Conservation (phyloP, 2,797 vertebrate genomes). For the Poeciliopsis presidionis region DNA sequence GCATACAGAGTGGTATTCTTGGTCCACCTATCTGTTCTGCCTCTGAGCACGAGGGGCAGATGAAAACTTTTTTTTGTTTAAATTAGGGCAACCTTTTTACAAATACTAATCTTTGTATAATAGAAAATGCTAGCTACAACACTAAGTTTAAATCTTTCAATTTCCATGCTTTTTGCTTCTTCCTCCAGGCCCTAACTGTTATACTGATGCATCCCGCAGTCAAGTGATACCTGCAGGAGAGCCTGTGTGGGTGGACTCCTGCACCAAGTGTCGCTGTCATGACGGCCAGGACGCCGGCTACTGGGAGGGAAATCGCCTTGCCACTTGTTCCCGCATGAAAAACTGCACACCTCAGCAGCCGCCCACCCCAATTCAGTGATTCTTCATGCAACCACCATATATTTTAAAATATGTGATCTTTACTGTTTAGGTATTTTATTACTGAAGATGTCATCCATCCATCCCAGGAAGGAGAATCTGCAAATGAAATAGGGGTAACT, state of each 20-base stretch:
- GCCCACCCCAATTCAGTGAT: conserved; percentile 59
- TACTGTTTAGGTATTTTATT: conserved; percentile 1
- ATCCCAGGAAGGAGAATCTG: conserved; percentile 4
- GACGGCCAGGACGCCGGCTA: conserved; percentile 86
- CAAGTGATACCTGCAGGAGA: conserved; percentile 83
- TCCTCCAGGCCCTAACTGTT: conserved; percentile 86
- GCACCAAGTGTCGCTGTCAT: conserved; percentile 86
- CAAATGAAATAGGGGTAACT: background rate
- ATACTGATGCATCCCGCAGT: conserved; percentile 73
- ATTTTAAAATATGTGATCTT: conserved; percentile 2
- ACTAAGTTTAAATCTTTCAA: background rate
- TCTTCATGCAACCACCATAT: conserved; percentile 19
- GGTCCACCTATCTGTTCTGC: background rate
- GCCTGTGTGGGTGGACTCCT: conserved; percentile 83
- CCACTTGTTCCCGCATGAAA: conserved; percentile 80
- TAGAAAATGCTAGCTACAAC: background rate
- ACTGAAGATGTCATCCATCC: conserved; percentile 1
- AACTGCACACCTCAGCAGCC: conserved; percentile 72
- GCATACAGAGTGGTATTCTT: background rate
- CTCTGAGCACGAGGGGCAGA: background rate
- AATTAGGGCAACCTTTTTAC: background rate
- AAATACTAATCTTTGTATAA: background rate
- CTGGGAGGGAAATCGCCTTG: conserved; percentile 88
- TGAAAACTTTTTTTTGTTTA: background rate
- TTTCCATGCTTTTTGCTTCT: background rate